Base-by-base conservation (phyloP, 2,113 vertebrate species). In the Cygnus buccinator region DNA sequence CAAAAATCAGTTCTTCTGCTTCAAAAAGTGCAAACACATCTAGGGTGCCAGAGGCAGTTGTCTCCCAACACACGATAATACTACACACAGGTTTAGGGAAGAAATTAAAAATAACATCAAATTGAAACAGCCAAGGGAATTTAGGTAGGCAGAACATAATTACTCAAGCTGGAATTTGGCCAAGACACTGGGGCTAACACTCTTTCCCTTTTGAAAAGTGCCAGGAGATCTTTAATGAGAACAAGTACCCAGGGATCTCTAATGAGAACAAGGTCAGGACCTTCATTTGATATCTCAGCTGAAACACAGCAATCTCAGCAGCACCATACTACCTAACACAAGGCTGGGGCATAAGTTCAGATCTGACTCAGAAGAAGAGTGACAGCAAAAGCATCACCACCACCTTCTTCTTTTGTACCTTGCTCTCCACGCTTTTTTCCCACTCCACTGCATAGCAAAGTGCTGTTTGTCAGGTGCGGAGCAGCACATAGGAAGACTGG, bases 221-320 rank as follows among this genome's bases (percentile, higher is more conserved):
- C 93, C 96, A 95, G 74, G 94, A 97, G 95, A 96, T 96, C 93
- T 96, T 95, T 97, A 97, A 97, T 96, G 93, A 97, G 96, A 97
- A 97, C 93, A 97, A 95, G 95, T 93, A 94, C 79, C 94, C 84
- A 96, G 96, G 94, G 96, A 97, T 96, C 80, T 87, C 93, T 97
- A 97, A 97, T 96, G 95, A 97, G 94, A 97, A 90, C 89, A 95
- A 89, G 92, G 95, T 96, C 95, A 6, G 68, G 92, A 93, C 95
- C 93, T 96, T 95, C 89, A 89, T 96, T 84, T 95, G 93, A 95
- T 96, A 89, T 76, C 94, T 94, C 91, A 95, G 93, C 94, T 95
- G 94, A 97, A 97, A 96, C 91, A 96, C 4, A 92, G 93, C 88
- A 92, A 87, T 82, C 93, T 92, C 96, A 89, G 93, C 90, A 96